These are phyloP conservation scores for Pachycephus smyrnensis DNA, from an alignment of 2,888 invertebrate species.

Conservation along the genomic window DNA sequence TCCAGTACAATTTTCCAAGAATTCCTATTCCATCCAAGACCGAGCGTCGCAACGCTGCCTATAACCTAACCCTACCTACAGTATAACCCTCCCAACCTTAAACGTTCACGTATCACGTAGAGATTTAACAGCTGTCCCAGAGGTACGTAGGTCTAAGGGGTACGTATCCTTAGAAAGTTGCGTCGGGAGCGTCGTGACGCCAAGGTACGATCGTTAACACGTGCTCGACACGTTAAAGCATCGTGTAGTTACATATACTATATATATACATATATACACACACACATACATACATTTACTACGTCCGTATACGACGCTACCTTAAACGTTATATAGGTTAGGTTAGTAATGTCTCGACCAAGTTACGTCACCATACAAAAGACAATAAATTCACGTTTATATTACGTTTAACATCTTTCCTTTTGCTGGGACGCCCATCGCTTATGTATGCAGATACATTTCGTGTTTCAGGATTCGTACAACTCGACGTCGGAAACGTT, in stretches of 20 bases:
- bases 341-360: not conserved
- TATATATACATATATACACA: not conserved
- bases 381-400: not conserved
- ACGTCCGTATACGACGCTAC: not conserved
- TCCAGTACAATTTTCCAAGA: not conserved
- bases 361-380: not conserved
- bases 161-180: not conserved
- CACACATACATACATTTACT: not conserved
- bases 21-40: not conserved
- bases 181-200: not conserved
- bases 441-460: constrained; percentile 41
- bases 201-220: not conserved
- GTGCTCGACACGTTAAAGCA: constrained; percentile 1
- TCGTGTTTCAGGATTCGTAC: constrained; percentile 48
- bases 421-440: constrained; percentile 10
- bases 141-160: not conserved
- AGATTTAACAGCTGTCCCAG: not conserved
- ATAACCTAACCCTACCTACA: not conserved
- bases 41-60: too few relatives aligned
- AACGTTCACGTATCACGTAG: not conserved
- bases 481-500: constrained; percentile 36
- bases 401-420: not conserved
- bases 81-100: not conserved
- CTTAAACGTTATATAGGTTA: not conserved
- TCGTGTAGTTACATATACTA: not conserved